Evolutionary conservation across 2,113 vertebrate genomes (phyloP), one percentile per base, ranked within the genome.

Genomic region (Ceyx melanurus): DNA sequence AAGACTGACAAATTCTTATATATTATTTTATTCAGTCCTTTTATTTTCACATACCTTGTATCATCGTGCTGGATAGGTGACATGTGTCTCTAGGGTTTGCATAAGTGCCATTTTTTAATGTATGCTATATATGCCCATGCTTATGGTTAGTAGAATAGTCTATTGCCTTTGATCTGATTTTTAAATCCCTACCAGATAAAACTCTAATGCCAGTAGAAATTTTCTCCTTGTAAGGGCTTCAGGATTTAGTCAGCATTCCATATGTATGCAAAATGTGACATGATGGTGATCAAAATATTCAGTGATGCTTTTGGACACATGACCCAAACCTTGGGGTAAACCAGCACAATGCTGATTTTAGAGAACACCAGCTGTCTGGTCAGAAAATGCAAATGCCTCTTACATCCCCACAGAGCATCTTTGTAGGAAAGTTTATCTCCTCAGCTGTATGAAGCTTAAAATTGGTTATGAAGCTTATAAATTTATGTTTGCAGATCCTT

Each of bases 101-200:
- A 8, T 62, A 89, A 70, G 68, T 93, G 92, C 81, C 84, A 62
- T 90, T 56, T 92, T 76, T 91, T 71, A 92, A 93, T 82, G 74
- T 91, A 77, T 48, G n/a, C 45, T 92, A 33, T 60, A 12, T 68
- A 74, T 40, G 61, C 58, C 64, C 67, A 82, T 29, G 13, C 25
- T 72, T 84, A 46, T 8, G 50, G 25, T 72, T 84, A 79, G 31
- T 90, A 61, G 46, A 65, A 20, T 60, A 58, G 13, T 58, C 17
- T 85, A 54, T 87, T 82, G 33, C 70, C 75, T 68, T 82, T 4
- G 3, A 50, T 74, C 46, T 77, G 72, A 29, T 70, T 88, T 86
- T 68, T 65, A 65, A 86, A 76, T 82, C 53, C 17, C 40, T 76
- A 33, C 51, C 64, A 85, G 62, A 58, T 75, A 71, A 84, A 62